A percentile compares a stretch with the other conserved stretches of the same genome.
phyloP scores from a whole-genome alignment of 2,797 vertebrate genomes.

The Oreortyx pictus region DNA sequence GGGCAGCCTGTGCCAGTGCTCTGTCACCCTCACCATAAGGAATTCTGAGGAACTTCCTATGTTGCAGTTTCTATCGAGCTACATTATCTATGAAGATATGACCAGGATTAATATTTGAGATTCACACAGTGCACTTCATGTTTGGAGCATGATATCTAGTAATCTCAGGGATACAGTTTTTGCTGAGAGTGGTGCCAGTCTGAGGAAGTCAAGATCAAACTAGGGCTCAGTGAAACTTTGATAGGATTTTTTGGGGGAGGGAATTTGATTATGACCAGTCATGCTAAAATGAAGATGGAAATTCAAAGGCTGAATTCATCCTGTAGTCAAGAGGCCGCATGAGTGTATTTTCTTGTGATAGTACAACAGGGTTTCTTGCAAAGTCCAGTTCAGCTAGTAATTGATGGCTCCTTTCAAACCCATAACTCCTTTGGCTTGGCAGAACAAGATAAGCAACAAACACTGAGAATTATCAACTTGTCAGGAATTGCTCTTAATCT shows the following conservation, averaged over 20 bases:
- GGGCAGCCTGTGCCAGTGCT: no score
- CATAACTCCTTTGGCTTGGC: background rate
- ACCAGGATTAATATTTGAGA: background rate
- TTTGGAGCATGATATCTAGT: background rate
- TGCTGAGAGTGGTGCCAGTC: background rate
- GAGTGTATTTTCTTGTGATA: fast-evolving
- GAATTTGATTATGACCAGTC: background rate
- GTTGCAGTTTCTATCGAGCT: no score
- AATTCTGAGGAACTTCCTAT: no score
- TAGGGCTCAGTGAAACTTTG: background rate
- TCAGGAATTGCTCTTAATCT: background rate
- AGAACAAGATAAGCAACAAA: background rate
- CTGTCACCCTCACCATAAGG: no score
- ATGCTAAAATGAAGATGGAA: background rate
- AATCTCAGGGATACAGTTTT: background rate
- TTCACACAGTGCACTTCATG: background rate
- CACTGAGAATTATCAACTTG: background rate
- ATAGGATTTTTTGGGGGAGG: fast-evolving
- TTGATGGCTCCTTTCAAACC: background rate
- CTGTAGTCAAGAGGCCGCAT: background rate
- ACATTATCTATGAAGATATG: background rate
- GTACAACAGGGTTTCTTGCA: background rate
- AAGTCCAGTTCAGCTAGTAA: background rate
- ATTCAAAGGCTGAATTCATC: background rate
- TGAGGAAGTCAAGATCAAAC: background rate